Evolutionary conservation across 2,797 vertebrate species (phyloP).

Genomic region (Podargus strigoides): DNA sequence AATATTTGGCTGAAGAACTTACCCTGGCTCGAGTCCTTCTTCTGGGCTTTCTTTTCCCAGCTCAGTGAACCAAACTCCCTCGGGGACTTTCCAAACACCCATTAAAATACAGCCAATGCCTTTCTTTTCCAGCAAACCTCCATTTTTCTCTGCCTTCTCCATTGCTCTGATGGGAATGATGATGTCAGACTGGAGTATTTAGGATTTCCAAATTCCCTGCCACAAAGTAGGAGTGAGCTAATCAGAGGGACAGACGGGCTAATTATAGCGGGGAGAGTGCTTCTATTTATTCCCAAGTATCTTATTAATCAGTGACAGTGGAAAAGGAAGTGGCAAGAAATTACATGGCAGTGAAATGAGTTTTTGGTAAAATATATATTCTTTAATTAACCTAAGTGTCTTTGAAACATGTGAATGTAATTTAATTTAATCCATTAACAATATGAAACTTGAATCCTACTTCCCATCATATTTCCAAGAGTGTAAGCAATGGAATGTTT

Average conservation of each 20-base stretch:
- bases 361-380: slow-evolving; percentile 30
- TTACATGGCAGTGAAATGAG: neutral
- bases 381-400: slow-evolving; percentile 26
- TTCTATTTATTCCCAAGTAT: slow-evolving; percentile 14
- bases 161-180: neutral
- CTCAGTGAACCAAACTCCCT: neutral
- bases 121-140: neutral
- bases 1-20: no score
- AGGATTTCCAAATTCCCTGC: neutral
- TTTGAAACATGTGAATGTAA: neutral
- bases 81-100: neutral
- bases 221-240: neutral
- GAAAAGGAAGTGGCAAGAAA: slow-evolving; percentile 46
- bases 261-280: neutral
- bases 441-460: neutral
- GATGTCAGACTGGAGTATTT: neutral
- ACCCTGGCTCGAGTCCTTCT: neutral
- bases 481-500: neutral
- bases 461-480: neutral
- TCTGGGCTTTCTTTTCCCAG: neutral
- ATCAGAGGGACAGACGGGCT: slow-evolving; percentile 13
- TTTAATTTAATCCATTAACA: neutral
- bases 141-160: neutral
- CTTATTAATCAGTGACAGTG: slow-evolving; percentile 34
- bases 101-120: neutral